phyloP scores from a whole-genome alignment of 2,888 invertebrate species.

The Nomada fucata region DNA sequence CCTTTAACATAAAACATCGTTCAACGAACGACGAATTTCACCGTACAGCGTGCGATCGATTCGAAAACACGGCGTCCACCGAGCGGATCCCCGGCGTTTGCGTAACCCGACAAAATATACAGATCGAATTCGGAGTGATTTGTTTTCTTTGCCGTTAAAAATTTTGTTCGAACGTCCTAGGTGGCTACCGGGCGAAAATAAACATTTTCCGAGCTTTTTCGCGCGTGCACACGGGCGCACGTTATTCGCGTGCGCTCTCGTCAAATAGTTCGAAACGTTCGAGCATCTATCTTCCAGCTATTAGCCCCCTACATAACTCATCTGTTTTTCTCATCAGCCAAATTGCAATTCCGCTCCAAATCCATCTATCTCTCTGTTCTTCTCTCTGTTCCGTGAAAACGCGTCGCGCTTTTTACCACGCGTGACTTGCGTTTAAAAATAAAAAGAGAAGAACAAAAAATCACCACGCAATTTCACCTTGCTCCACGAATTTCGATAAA shows the following conservation, averaged over 20 bases:
- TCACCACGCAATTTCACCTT: neutral
- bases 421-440: constrained; percentile 57
- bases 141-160: constrained; percentile 72
- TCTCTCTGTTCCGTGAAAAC: constrained; percentile 50
- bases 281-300: constrained; percentile 65
- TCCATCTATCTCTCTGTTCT: constrained; percentile 16
- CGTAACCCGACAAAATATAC: constrained; percentile 70
- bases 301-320: constrained; percentile 70
- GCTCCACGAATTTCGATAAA: too few species aligned
- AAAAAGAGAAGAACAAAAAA: constrained; percentile 32
- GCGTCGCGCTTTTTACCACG: constrained; percentile 11
- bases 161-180: constrained; percentile 69
- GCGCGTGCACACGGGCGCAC: constrained; percentile 12
- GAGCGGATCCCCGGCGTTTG: constrained; percentile 62
- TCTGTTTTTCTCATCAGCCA: constrained; percentile 69
- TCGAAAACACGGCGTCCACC: constrained; percentile 39
- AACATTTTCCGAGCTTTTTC: constrained; percentile 67
- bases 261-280: constrained; percentile 61
- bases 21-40: constrained; percentile 20
- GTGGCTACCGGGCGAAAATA: constrained; percentile 66
- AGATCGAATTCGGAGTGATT: constrained; percentile 71
- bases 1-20: constrained; percentile 4
- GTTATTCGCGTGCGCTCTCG: constrained; percentile 20
- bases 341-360: constrained; percentile 61
- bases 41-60: constrained; percentile 47